phyloP scores from a whole-genome alignment of 2,797 vertebrate species.

The Petrocephalus schoutedeni region DNA sequence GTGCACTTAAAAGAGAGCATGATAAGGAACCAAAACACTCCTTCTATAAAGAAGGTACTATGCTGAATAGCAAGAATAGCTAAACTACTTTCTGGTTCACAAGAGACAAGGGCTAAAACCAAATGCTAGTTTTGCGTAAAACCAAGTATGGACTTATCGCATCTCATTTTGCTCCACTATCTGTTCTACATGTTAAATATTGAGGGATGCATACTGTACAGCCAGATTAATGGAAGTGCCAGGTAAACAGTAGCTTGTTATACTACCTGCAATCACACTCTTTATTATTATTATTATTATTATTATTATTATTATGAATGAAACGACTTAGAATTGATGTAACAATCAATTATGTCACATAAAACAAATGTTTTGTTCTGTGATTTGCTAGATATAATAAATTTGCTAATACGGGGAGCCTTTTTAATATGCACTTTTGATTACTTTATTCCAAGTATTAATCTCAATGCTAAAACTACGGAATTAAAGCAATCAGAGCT shows the following conservation, averaged over 20 bases:
- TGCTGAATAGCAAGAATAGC: background rate
- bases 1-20: background rate
- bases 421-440: background rate
- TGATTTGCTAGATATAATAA: background rate
- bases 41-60: background rate
- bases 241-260: background rate
- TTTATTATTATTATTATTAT: background rate
- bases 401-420: background rate
- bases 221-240: background rate
- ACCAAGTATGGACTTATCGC: background rate
- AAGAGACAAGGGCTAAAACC: background rate
- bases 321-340: background rate
- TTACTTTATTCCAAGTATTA: background rate
- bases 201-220: background rate
- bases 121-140: background rate
- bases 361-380: background rate
- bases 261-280: background rate
- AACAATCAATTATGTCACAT: background rate
- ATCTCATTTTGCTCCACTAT: too few relatives aligned
- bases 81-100: background rate
- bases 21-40: background rate
- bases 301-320: background rate
- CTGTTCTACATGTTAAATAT: background rate
- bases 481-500: background rate
- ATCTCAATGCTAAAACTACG: constrained; percentile 10